Conservation (phyloP, 2,888 invertebrate genomes). For the Leucophora obtusa region DNA sequence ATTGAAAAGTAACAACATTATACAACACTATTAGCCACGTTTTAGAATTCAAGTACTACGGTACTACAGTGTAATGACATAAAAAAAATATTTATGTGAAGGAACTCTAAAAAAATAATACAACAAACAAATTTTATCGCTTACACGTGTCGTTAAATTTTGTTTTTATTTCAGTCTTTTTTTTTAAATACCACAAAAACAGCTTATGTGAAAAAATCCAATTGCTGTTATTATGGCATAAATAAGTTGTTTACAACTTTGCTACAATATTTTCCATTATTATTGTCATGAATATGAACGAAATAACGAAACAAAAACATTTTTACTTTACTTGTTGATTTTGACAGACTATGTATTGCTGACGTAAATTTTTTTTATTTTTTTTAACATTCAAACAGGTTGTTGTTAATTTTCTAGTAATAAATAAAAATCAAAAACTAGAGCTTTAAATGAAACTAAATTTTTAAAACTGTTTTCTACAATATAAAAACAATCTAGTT, state of each 20-base stretch:
- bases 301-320: neutral
- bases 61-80: neutral
- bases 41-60: neutral
- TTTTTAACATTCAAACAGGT: neutral
- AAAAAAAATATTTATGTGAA: conserved; percentile 6
- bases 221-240: conserved; percentile 40
- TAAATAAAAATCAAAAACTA: neutral
- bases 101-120: conserved; percentile 25
- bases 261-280: neutral
- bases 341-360: neutral
- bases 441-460: neutral
- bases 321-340: neutral
- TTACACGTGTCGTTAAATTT: conserved; percentile 60
- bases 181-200: conserved; percentile 38
- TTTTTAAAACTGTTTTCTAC: neutral
- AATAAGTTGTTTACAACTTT: conserved; percentile 39
- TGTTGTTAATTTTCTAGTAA: neutral
- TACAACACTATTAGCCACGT: too few relatives aligned
- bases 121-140: conserved; percentile 48
- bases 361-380: neutral
- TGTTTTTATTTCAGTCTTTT: conserved; percentile 11
- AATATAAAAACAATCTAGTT: neutral
- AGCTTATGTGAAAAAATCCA: conserved; percentile 37
- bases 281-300: neutral
- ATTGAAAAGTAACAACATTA: too few relatives aligned